Percentiles rank a stretch among this genome's conserved stretches.
Conservation (phyloP, 1,140 invertebrate species). For the Zaprionus davidi region DNA sequence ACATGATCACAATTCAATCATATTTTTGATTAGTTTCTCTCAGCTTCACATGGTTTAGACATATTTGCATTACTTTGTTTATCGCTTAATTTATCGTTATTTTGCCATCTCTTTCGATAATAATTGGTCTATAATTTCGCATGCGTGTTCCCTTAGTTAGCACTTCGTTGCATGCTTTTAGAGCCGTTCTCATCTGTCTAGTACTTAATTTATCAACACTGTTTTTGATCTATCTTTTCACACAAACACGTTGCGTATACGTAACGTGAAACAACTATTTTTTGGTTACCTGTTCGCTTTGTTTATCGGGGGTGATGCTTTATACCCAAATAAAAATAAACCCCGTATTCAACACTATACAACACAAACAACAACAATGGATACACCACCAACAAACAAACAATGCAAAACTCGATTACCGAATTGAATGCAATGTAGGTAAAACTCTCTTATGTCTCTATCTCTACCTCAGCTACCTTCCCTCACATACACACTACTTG, state of each 20-base stretch:
- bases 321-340: slow-evolving; percentile 28
- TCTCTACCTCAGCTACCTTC: slow-evolving; percentile 26
- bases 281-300: slow-evolving; percentile 53
- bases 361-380: slow-evolving; percentile 51
- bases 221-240: slow-evolving; percentile 51
- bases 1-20: too few species aligned
- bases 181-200: slow-evolving; percentile 14
- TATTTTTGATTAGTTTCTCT: too few species aligned
- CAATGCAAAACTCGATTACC: slow-evolving; percentile 26
- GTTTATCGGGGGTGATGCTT: slow-evolving; percentile 24
- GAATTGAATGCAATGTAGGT: slow-evolving; percentile 64
- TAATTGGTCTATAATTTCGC: slow-evolving; percentile 12
- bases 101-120: not conserved
- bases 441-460: slow-evolving; percentile 55
- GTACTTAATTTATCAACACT: slow-evolving; percentile 41
- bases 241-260: slow-evolving; percentile 27
- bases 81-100: too few species aligned
- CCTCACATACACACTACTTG: slow-evolving; percentile 25
- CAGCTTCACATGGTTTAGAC: too few species aligned
- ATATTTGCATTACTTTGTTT: too few species aligned
- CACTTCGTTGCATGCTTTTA: slow-evolving; percentile 35
- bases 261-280: slow-evolving; percentile 47
- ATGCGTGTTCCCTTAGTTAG: slow-evolving; percentile 31
- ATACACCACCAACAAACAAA: slow-evolving; percentile 36
- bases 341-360: slow-evolving; percentile 18